Base-by-base conservation (phyloP, 2,113 vertebrate genomes). In the Plecturocebus donacophilus region DNA sequence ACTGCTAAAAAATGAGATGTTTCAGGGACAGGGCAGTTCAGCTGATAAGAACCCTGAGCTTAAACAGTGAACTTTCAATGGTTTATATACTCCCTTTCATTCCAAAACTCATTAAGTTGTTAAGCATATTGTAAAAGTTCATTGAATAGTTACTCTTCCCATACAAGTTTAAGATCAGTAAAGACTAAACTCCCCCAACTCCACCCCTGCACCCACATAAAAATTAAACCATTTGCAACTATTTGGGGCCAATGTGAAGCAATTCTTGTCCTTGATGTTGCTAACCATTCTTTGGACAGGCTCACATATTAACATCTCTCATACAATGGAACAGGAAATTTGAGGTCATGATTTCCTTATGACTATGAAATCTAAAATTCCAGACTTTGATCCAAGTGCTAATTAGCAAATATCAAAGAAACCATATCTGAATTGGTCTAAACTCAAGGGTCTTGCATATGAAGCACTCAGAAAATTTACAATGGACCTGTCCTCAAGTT, bases 401-500 rank as follows among this genome's bases (percentile, higher is more conserved):
- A 95, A 66, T 49, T 90, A 91, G 32, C 49, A 96, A 95, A 87
- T 96, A 71, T 61, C 54, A 91, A 79, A 91, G 66, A 81, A 92
- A 93, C 14, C 1, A 0, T 91, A 87, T 87, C 91, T 84, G 40
- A 90, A 80, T 84, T 80, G 64, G 27, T 84, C 14, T 77, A 97
- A 90, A 71, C 61, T 45, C 80, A 98, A 96, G n/a, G 79, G 87
- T 35, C 70, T 73, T 75, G 6, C 11, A 23, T 93, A 75, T 94
- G 38, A 56, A 94, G 8, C 77, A 19, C 80, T 91, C 81, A 94
- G 91, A 97, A 98, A 97, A 98, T 56, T 94, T 96, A 25, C 27
- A 96, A 95, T 1, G 2, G 91, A 70, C 96, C 77, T 97, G 95
- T 98, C 96, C 97, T 97, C 96, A 70, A 97, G 91, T 96, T 91